These are phyloP conservation scores for Brachymystax lenok DNA, from an alignment of 2,797 vertebrate species.

Conservation along the genomic window DNA sequence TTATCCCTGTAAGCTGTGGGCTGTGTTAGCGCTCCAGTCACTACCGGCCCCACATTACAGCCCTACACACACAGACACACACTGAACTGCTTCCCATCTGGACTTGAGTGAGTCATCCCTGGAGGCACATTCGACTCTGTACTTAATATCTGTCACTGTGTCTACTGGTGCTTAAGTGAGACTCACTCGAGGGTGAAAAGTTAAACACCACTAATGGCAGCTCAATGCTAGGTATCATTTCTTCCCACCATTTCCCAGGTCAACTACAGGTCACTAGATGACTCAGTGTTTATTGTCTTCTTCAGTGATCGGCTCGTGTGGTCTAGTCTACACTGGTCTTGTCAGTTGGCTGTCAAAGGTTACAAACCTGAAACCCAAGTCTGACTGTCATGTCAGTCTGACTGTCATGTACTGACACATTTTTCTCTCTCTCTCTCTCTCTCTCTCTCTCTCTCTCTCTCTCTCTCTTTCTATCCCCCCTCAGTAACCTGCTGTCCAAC, in stretches of 20 bases:
- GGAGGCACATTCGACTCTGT: constrained; percentile 3
- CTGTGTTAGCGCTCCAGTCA: neutral
- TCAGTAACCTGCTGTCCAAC: constrained; percentile 95
- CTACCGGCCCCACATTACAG: constrained; percentile 1
- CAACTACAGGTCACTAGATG: neutral
- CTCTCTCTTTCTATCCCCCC: neutral
- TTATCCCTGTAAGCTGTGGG: constrained; percentile 13
- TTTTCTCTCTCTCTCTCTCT: neutral
- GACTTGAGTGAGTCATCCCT: constrained; percentile 12
- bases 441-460: constrained; percentile 4
- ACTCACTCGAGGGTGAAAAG: constrained; percentile 3
- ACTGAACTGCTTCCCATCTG: neutral
- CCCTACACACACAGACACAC: constrained; percentile 11
- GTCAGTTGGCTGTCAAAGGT: neutral
- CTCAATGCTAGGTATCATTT: neutral
- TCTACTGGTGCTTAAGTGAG: neutral
- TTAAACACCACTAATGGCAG: constrained; percentile 1
- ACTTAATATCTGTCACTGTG: neutral
- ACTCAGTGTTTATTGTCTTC: neutral
- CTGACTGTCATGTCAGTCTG: neutral
- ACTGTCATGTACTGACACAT: neutral
- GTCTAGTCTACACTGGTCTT: neutral
- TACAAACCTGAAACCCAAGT: neutral
- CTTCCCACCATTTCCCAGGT: neutral
- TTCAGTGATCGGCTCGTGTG: neutral